A percentile compares a stretch with the other conserved stretches of the same genome.
Evolutionary conservation across 2,113 vertebrate species (phyloP).

Genomic region (Daboia siamensis): DNA sequence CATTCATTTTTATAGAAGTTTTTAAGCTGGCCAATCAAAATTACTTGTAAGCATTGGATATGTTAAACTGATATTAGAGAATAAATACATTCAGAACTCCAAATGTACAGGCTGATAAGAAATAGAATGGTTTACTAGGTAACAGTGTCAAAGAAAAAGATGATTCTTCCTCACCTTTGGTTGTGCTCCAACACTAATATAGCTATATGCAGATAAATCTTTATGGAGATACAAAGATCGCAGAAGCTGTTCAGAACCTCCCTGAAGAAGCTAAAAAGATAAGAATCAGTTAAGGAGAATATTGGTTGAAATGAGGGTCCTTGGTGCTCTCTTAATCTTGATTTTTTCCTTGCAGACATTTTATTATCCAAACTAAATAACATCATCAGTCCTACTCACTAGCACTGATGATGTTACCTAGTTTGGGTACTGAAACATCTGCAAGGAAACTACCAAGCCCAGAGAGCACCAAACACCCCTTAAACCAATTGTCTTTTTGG

Average conservation of each 20-base stretch:
- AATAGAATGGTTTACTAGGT: not conserved
- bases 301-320: not conserved
- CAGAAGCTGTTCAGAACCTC: constrained; percentile 86
- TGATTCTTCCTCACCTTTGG: constrained; percentile 79
- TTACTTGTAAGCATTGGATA: not conserved
- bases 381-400: not conserved
- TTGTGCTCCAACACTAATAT: constrained; percentile 84
- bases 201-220: constrained; percentile 83
- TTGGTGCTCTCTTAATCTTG: not conserved
- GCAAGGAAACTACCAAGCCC: not conserved
- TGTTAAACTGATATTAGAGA: not conserved
- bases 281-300: not conserved
- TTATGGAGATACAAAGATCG: constrained; percentile 89
- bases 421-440: not conserved
- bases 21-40: not conserved
- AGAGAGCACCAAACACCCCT: not conserved
- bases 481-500: not conserved
- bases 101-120: too few species aligned
- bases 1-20: not conserved
- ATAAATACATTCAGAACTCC: not conserved
- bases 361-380: not conserved
- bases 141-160: not conserved
- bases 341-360: not conserved
- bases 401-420: not conserved
- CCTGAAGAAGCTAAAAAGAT: constrained; percentile 83